A percentile compares a stretch with the other conserved stretches of the same genome.
These are phyloP conservation scores for Fregetta grallaria DNA, from an alignment of 2,113 vertebrate species.

Conservation along the genomic window DNA sequence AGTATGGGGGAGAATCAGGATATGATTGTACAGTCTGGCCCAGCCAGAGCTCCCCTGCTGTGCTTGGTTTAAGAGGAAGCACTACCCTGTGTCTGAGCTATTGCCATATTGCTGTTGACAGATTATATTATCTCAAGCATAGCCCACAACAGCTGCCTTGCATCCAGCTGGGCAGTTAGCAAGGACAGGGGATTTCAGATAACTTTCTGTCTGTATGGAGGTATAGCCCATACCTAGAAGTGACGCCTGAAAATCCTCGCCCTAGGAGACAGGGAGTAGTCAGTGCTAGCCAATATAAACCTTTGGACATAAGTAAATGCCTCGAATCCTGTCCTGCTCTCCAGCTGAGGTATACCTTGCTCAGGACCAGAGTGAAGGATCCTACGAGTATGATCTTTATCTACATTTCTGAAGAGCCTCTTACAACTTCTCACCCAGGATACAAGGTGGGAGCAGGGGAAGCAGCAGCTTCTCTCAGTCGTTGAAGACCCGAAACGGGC, in stretches of 20 bases:
- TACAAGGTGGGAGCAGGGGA: not conserved
- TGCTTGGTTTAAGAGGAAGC: not conserved
- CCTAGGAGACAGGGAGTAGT: not conserved
- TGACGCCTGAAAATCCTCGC: not conserved
- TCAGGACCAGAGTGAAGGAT: not conserved
- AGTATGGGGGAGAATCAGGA: not conserved
- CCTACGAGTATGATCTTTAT: not conserved
- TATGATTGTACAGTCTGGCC: rapidly evolving
- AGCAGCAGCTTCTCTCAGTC: not conserved
- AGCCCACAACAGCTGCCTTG: not conserved
- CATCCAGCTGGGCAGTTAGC: not conserved
- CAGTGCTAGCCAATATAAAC: not conserved
- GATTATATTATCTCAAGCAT: not conserved
- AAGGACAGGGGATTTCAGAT: not conserved
- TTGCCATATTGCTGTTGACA: slow-evolving; percentile 12
- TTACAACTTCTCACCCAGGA: not conserved
- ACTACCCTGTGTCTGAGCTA: not conserved
- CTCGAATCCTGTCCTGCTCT: not conserved
- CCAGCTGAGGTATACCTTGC: not conserved
- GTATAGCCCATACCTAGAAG: not conserved
- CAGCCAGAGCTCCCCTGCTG: not conserved
- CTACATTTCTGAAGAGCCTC: not conserved
- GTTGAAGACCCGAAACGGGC: not conserved
- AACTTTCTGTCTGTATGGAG: not conserved
- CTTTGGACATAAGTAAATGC: not conserved